Evolutionary conservation across 2,113 vertebrate genomes (phyloP).

Genomic region (Limanda limanda): DNA sequence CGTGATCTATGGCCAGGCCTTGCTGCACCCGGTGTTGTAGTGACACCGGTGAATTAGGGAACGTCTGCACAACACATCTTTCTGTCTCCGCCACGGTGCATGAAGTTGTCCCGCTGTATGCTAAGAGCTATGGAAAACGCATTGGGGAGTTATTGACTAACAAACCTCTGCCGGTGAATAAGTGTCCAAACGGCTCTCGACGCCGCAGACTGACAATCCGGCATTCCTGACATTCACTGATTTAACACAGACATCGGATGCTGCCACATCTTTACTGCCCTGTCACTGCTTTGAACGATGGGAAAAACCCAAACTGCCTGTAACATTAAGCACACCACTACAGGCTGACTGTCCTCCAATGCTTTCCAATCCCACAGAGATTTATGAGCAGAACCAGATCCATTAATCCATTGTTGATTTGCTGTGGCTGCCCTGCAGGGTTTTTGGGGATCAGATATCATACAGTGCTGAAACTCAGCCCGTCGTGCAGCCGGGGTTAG

Average conservation of each 20-base stretch:
- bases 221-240: constrained; percentile 69
- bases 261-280: constrained; percentile 75
- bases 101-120: constrained; percentile 17
- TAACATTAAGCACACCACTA: constrained; percentile 79
- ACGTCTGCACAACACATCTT: constrained; percentile 43
- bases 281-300: constrained; percentile 76
- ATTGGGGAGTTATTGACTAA: constrained; percentile 53
- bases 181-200: constrained; percentile 34
- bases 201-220: constrained; percentile 52
- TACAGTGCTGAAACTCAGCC: constrained; percentile 67
- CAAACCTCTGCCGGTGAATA: constrained; percentile 54
- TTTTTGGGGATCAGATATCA: constrained; percentile 78
- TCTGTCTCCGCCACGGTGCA: constrained; percentile 17
- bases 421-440: constrained; percentile 76
- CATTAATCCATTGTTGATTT: constrained; percentile 81
- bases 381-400: constrained; percentile 80
- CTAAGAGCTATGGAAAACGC: constrained; percentile 28
- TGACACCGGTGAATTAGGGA: constrained; percentile 69
- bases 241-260: constrained; percentile 75
- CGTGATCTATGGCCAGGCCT: constrained; percentile 74
- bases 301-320: constrained; percentile 78
- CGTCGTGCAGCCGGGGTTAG: constrained; percentile 35
- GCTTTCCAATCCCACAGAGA: constrained; percentile 77
- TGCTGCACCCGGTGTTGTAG: constrained; percentile 45
- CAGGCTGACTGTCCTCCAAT: constrained; percentile 76